Percentiles rank a stretch among this genome's conserved stretches.
phyloP scores from a whole-genome alignment of 1,140 invertebrate species.

The Triops longicaudatus region DNA sequence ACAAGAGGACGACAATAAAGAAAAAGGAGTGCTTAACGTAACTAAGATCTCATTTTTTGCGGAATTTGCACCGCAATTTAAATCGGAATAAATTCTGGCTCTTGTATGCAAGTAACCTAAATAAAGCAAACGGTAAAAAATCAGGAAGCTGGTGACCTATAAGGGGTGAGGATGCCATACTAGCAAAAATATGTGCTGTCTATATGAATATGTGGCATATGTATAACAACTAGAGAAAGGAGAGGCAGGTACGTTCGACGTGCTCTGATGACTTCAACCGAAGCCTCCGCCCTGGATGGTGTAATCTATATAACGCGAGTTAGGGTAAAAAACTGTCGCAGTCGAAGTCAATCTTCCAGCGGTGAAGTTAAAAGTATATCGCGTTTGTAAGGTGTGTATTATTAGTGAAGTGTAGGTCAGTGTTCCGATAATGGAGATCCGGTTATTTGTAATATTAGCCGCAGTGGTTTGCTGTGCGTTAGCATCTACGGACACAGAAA shows the following conservation, averaged over 20 bases:
- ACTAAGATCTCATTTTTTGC: too few relatives aligned
- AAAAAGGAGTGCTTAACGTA: too few relatives aligned
- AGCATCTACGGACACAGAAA: not conserved
- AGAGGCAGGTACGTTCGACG: not conserved
- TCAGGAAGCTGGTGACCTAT: not conserved
- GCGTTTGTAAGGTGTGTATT: not conserved
- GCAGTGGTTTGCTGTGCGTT: not conserved
- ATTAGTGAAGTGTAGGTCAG: not conserved
- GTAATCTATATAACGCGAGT: not conserved
- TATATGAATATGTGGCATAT: not conserved
- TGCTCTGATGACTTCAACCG: not conserved
- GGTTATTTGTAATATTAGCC: not conserved
- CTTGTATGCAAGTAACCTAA: not conserved
- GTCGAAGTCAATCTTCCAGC: not conserved
- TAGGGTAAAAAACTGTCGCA: not conserved
- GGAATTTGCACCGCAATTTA: too few relatives aligned
- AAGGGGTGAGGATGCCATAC: not conserved
- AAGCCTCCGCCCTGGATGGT: not conserved
- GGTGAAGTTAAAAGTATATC: too few relatives aligned
- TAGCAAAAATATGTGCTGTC: not conserved
- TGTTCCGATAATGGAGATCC: not conserved
- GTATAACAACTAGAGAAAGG: not conserved
- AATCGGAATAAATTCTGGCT: not conserved
- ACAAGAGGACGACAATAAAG: too few relatives aligned
- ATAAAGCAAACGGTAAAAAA: not conserved